Evolutionary conservation across 2,797 vertebrate species (phyloP), one percentile per base, ranked within the genome.

Genomic region (Delichon dasypus): DNA sequence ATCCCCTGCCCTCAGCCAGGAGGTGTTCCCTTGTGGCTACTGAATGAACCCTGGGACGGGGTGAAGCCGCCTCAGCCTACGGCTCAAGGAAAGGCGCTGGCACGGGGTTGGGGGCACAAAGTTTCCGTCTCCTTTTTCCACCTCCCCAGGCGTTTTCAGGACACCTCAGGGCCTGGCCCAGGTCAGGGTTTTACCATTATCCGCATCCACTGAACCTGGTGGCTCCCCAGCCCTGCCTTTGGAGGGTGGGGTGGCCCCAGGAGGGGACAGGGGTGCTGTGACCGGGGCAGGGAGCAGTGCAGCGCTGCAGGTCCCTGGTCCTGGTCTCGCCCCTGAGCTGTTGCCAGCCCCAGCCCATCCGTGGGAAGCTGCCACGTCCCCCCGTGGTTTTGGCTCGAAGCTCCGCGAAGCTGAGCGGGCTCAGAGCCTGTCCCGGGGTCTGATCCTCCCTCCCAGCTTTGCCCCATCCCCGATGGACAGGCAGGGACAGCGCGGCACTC

Each of bases 261-360:
- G 0, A 15, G 27, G 71, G 22, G 6, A 10, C 12, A 3, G 0
- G 5, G 13, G n/a, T 6, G 26, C 14, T 12, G 53, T 26, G 73
- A 32, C 29, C 70, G 40, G 68, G 9, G 16, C 18, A 42, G 10
- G 76, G 44, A 79, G 67, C 54, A 26, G 23, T 5, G 17, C 29
- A 40, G 34, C 38, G 73, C 3, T 1, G 3, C 7, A 47, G 36
- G 8, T 10, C 2, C 36, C 19, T 3, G 10, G 5, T 26, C 16
- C 53, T 7, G 11, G 0, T 13, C 75, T 16, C 9, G 0, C 21
- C 13, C 30, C 70, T 8, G 74, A 75, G 77, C 48, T 25, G 18
- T 4, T 50, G 14, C 47, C 85, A 84, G 70, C n/a, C 44, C 45
- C 61, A 58, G 44, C 27, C 62, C 44, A 0, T 12, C 5, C 2